A percentile compares a stretch with the other conserved stretches of the same genome.
Conservation (phyloP, 2,888 invertebrate genomes). For the Thysanoteuthis rhombus region DNA sequence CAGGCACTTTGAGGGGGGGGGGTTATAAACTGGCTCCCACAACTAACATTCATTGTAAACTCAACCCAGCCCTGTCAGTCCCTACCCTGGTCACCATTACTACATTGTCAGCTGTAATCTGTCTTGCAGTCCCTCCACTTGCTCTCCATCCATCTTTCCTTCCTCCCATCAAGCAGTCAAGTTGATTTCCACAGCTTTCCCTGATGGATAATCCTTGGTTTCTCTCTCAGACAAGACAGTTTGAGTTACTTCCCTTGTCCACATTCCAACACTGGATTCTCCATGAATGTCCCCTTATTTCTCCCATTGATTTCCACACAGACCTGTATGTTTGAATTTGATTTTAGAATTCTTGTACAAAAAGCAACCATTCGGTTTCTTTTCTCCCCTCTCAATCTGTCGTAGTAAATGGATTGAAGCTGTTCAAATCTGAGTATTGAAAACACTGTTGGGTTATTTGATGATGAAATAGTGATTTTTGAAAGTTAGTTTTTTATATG, state of each 20-base stretch:
- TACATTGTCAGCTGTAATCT: not conserved
- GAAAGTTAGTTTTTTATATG: too few species aligned
- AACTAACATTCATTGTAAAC: not conserved
- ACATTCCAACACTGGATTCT: not conserved
- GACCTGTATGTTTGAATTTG: not conserved
- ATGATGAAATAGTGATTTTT: too few species aligned
- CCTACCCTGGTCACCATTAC: not conserved
- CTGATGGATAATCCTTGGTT: constrained; percentile 12
- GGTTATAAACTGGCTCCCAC: not conserved
- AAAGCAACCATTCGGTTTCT: not conserved
- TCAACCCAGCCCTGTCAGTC: not conserved
- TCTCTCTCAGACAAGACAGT: not conserved
- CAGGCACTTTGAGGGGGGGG: not conserved
- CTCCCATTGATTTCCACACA: not conserved
- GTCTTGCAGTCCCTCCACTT: not conserved
- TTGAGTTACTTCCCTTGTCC: not conserved
- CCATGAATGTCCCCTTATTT: not conserved
- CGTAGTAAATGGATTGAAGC: too few species aligned
- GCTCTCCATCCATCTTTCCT: not conserved
- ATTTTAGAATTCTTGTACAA: not conserved
- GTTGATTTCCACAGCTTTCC: constrained; percentile 12
- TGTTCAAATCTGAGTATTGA: too few species aligned
- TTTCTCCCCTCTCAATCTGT: not conserved
- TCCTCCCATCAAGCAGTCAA: not conserved
- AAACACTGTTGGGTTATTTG: too few species aligned